Percentiles rank a stretch among this genome's conserved stretches.
Evolutionary conservation across 2,797 vertebrate genomes (phyloP).

Genomic region (Hafferia zeledoni): DNA sequence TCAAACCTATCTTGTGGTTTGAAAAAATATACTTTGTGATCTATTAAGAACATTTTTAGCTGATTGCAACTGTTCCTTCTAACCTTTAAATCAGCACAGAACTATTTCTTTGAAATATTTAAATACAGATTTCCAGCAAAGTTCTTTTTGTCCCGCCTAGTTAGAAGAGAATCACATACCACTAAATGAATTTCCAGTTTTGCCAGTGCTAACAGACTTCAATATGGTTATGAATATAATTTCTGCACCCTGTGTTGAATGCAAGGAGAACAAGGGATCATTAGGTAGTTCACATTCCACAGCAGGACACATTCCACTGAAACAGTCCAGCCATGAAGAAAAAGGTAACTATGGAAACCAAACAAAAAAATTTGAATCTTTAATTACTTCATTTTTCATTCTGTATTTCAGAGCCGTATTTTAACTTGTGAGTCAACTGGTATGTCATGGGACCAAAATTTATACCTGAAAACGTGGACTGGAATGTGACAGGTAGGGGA

Average conservation of each 20-base stretch:
- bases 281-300: not conserved
- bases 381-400: not conserved
- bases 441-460: not conserved
- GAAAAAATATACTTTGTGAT: not conserved
- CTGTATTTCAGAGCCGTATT: not conserved
- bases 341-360: not conserved
- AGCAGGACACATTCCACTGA: not conserved
- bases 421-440: not conserved
- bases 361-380: not conserved
- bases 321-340: not conserved
- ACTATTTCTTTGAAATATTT: not conserved
- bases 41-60: not conserved
- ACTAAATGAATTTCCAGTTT: not conserved
- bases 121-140: not conserved
- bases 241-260: not conserved
- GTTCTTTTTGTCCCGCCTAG: not conserved
- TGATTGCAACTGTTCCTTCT: not conserved
- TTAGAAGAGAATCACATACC: not conserved
- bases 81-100: not conserved
- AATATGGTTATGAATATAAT: not conserved
- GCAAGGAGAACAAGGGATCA: not conserved
- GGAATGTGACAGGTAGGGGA: accelerated
- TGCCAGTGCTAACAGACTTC: not conserved
- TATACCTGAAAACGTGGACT: not conserved
- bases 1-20: not conserved